phyloP scores from a whole-genome alignment of 1,140 invertebrate species.

The Bombus terrestris region DNA sequence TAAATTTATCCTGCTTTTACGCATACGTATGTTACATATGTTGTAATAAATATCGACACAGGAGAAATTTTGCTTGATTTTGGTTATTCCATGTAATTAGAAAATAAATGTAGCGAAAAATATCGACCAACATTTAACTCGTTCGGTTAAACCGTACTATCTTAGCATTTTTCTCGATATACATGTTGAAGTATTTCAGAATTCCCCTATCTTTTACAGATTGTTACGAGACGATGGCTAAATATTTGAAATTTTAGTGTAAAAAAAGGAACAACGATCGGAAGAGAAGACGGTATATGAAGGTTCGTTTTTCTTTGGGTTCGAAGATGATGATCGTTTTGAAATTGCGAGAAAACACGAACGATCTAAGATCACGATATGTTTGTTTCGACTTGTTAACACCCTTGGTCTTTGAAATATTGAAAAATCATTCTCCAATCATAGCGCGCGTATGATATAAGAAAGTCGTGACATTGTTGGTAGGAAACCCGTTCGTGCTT shows the following conservation, averaged over 20 bases:
- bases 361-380: neutral
- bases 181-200: neutral
- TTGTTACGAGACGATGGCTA: neutral
- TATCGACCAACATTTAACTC: no score
- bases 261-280: neutral
- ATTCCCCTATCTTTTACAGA: neutral
- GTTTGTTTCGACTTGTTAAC: neutral
- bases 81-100: neutral
- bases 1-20: no score
- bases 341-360: no score
- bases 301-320: neutral
- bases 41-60: no score
- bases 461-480: no score
- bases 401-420: no score
- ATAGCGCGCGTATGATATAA: neutral
- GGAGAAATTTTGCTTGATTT: neutral
- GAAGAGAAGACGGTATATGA: neutral
- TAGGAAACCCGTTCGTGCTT: no score
- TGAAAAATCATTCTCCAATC: neutral
- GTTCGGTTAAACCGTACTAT: neutral
- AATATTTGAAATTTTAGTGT: neutral
- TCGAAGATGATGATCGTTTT: neutral
- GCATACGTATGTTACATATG: no score
- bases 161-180: neutral
- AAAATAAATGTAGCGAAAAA: neutral